Conservation (phyloP, 2,797 vertebrate genomes). For the Enteromius trimaculatus region DNA sequence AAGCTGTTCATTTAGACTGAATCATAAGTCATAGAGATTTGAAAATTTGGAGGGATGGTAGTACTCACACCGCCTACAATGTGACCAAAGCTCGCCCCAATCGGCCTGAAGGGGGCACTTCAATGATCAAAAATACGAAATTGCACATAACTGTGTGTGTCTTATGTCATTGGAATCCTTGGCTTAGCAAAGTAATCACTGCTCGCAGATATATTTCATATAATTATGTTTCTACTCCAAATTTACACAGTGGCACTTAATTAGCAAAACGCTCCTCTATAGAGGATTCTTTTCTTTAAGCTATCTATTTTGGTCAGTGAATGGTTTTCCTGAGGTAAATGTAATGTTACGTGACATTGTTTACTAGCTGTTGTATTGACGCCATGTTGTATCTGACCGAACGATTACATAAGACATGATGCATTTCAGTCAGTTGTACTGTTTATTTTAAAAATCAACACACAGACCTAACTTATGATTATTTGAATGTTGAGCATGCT, state of each 20-base stretch:
- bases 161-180: too few species aligned
- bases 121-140: too few species aligned
- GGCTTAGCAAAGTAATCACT: too few species aligned
- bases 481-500: neutral
- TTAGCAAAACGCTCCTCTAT: neutral
- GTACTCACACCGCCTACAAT: too few species aligned
- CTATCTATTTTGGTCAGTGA: neutral
- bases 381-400: neutral
- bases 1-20: too few species aligned
- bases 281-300: neutral
- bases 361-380: neutral
- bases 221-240: neutral
- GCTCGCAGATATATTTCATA: neutral
- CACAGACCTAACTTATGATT: neutral
- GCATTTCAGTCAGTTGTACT: neutral
- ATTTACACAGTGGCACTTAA: neutral
- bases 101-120: too few species aligned
- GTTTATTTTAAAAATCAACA: neutral
- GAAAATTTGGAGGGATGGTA: too few species aligned
- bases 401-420: neutral
- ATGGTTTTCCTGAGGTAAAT: neutral
- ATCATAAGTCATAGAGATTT: too few species aligned
- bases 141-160: too few species aligned
- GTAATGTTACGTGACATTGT: neutral
- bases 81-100: too few species aligned